Evolutionary conservation across 2,113 vertebrate genomes (phyloP), one percentile per base, ranked within the genome.

Genomic region (Rhipidura dahli): DNA sequence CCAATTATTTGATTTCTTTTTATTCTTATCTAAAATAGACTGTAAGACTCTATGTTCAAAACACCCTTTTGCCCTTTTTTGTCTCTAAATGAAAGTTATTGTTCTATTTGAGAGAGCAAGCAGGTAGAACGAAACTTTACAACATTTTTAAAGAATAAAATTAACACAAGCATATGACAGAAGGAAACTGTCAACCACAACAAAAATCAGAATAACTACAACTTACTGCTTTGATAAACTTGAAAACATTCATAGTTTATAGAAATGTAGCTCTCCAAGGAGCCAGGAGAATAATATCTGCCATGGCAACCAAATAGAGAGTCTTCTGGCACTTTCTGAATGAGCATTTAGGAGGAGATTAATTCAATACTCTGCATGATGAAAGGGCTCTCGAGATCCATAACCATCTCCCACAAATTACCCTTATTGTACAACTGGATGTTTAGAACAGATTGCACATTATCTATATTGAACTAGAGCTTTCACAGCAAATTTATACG

Each of bases 381-480:
- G 73, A 96, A 84, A 94, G 84, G 95, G 91, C 96, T 95, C 96
- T 95, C 91, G 91, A 97, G 96, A 96, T 94, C 94, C 90, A 90
- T 97, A 97, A 97, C 94, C 87, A 93, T 91, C 94, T 96, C 93
- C 83, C 89, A 96, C 92, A 96, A 97, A 98, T 97, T 96, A 97
- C 82, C 89, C 80, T 95, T 95, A 97, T 85, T 79, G 71, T 97
- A 90, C 92, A 95, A 90, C 23, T 78, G 86, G 86, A 84, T 97
- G 90, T 93, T 96, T 91, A 83, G 88, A 94, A 96, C 94, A 92
- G 96, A 93, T 70, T 95, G 95, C 87, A 88, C 45, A 83, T 95
- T 92, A 96, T 83, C 93, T 66, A 59, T 42, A 89, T 80, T 83
- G 89, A 94, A 94, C 84, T 78, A 54, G 50, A 87, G 88, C 92